A percentile compares a stretch with the other conserved stretches of the same genome.
phyloP scores from a whole-genome alignment of 2,888 invertebrate species.

The Epistrophe grossulariae region DNA sequence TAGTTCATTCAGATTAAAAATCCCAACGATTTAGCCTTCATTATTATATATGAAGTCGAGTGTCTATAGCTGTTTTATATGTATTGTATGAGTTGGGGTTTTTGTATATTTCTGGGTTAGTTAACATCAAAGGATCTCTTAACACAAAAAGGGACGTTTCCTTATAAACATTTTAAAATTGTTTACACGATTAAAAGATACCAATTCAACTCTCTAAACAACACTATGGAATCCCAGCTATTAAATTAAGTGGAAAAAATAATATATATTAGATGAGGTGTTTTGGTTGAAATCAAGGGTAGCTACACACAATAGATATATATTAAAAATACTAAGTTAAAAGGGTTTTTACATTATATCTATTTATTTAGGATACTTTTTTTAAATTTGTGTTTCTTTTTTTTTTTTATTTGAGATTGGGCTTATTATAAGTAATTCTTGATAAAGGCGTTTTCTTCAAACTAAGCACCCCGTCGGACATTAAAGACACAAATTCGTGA shows the following conservation, averaged over 20 bases:
- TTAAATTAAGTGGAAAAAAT: background rate
- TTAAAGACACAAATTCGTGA: no score
- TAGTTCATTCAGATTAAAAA: conserved; percentile 5
- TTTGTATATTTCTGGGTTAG: background rate
- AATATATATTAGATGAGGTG: background rate
- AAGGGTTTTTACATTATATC: background rate
- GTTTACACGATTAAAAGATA: background rate
- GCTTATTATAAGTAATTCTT: background rate
- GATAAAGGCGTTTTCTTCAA: no score
- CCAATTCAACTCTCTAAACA: background rate
- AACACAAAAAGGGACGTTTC: background rate
- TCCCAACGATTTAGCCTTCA: background rate
- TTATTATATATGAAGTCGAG: background rate
- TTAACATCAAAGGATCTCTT: background rate
- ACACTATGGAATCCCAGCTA: background rate
- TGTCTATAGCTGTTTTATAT: background rate
- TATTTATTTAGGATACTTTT: background rate
- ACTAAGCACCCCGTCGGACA: no score
- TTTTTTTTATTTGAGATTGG: background rate
- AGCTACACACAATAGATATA: no score
- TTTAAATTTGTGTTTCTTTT: background rate
- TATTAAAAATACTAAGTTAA: no score
- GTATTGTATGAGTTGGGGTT: background rate
- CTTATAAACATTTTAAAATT: background rate
- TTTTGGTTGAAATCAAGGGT: background rate